phyloP scores from a whole-genome alignment of 2,888 invertebrate genomes.

The Lymantria monacha region DNA sequence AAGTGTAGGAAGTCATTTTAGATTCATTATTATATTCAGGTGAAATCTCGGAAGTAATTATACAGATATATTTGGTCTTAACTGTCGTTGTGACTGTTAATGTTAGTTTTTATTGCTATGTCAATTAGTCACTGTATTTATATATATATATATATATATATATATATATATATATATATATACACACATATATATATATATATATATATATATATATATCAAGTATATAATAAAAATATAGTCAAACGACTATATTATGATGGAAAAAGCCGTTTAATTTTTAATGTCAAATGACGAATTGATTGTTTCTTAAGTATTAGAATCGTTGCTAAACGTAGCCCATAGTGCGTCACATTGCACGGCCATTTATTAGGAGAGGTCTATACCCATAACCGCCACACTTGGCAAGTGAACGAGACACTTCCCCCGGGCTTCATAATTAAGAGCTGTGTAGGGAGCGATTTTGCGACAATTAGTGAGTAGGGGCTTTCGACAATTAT shows the following conservation, averaged over 20 bases:
- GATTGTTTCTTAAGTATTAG: no score
- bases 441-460: slow-evolving; percentile 29
- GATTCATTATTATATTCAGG: background rate
- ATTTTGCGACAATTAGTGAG: slow-evolving; percentile 48
- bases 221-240: no score
- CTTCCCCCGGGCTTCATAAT: slow-evolving; percentile 14
- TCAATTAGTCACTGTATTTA: background rate
- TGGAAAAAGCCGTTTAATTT: no score
- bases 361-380: no score
- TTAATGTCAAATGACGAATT: no score
- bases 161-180: background rate
- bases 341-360: no score
- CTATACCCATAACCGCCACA: no score
- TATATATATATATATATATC: no score
- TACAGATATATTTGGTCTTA: background rate
- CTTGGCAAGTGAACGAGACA: no score
- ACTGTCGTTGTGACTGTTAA: background rate
- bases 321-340: no score
- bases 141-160: background rate
- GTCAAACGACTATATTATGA: no score
- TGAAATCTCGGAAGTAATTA: background rate
- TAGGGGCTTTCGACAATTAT: slow-evolving; percentile 30
- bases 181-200: background rate
- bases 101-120: background rate
- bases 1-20: background rate